phyloP scores from a whole-genome alignment of 37 sponge, comb jelly and placozoan species.

The Cladorhizidae sp. region DNA sequence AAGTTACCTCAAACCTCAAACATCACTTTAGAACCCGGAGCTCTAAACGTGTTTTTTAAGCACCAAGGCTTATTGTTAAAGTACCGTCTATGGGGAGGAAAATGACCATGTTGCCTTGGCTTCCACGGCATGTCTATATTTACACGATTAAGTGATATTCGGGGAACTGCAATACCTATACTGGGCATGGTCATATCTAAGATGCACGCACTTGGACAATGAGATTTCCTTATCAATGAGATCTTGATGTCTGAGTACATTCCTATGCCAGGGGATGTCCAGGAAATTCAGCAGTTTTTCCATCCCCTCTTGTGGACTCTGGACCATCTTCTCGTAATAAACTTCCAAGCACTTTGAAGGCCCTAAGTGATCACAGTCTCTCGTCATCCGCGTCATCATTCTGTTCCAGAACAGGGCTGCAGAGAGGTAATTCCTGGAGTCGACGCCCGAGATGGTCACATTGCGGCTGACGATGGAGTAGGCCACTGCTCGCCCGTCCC shows the following conservation, averaged over 20 bases:
- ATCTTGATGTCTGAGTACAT: conserved; percentile 78
- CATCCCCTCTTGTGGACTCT: conserved; percentile 56
- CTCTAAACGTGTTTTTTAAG: too few species aligned
- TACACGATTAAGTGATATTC: neutral
- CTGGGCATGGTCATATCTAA: neutral
- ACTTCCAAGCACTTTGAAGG: conserved; percentile 49
- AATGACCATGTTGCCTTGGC: neutral
- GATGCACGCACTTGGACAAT: conserved; percentile 75
- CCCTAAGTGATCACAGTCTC: conserved; percentile 30
- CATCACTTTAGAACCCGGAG: too few species aligned
- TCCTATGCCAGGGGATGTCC: conserved; percentile 73
- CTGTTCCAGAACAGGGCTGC: conserved; percentile 86
- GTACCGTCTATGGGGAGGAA: too few species aligned
- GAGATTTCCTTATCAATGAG: conserved; percentile 57
- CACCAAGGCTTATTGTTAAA: too few species aligned
- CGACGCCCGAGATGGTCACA: conserved; percentile 83
- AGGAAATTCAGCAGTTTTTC: conserved; percentile 60
- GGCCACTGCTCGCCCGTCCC: conserved; percentile 91
- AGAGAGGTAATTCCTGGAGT: conserved; percentile 48
- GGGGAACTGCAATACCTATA: neutral
- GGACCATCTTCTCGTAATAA: conserved; percentile 81
- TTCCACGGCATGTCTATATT: neutral
- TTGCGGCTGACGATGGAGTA: conserved; percentile 84
- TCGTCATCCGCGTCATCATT: conserved; percentile 55
- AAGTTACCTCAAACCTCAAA: too few species aligned